phyloP scores from a whole-genome alignment of 2,113 vertebrate genomes.

The Calypte anna region DNA sequence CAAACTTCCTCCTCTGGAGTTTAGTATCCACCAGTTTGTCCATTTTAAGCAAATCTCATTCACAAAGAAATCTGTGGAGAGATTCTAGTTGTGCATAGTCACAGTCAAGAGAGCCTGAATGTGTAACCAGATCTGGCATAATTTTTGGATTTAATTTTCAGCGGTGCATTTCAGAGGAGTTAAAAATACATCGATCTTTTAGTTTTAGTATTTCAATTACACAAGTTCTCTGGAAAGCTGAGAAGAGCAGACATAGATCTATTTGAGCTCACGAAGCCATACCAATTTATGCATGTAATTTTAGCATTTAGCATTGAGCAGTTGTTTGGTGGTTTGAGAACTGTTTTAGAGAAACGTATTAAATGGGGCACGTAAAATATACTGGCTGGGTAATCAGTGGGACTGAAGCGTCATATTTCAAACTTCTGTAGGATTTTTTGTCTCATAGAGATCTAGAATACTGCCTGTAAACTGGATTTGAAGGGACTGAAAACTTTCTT shows the following conservation, averaged over 20 bases:
- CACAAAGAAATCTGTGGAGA: neutral
- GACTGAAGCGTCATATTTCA: neutral
- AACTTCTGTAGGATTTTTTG: neutral
- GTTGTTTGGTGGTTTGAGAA: neutral
- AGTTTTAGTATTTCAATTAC: conserved; percentile 7
- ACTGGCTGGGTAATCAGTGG: neutral
- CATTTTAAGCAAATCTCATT: neutral
- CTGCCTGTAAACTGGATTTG: neutral
- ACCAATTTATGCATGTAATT: neutral
- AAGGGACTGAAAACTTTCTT: neutral
- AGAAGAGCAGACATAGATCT: neutral
- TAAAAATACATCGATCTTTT: neutral
- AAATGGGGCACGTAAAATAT: neutral
- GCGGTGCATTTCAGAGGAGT: neutral
- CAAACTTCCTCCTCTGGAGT: neutral
- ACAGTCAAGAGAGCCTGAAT: neutral
- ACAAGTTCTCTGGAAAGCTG: conserved; percentile 37
- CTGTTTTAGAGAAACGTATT: neutral
- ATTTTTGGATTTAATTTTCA: neutral
- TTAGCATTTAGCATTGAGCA: neutral
- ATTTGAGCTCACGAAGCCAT: neutral
- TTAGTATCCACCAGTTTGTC: neutral
- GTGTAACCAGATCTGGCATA: neutral
- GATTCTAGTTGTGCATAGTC: neutral
- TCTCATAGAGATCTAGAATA: neutral